Evolutionary conservation across 2,797 vertebrate genomes (phyloP).

Genomic region (Stomatorhinus walkeri): DNA sequence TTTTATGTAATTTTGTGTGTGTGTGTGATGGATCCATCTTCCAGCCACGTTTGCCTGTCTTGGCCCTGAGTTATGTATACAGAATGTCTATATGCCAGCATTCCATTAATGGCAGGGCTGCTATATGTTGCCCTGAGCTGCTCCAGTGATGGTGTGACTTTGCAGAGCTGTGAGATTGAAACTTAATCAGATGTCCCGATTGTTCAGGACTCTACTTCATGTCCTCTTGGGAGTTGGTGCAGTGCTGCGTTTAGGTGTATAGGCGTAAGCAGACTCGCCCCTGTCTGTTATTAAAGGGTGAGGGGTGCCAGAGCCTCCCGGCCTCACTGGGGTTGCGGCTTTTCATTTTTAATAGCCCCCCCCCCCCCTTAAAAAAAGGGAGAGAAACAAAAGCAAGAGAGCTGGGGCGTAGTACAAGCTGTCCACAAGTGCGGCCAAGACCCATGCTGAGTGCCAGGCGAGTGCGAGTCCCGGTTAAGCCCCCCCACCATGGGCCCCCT

Average conservation of each 20-base stretch:
- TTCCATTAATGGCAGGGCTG: background rate
- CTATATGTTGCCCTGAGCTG: background rate
- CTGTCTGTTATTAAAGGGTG: background rate
- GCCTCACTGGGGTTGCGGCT: background rate
- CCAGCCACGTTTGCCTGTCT: background rate
- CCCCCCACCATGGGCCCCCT: background rate
- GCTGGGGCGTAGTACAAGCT: conserved; percentile 13
- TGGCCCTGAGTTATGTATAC: background rate
- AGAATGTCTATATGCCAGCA: background rate
- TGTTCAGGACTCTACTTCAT: background rate
- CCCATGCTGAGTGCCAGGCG: background rate
- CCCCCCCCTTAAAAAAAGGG: background rate
- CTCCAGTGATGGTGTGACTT: background rate
- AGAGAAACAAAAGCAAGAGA: background rate
- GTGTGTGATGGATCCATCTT: background rate
- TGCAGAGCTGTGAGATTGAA: background rate
- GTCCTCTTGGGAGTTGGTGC: background rate
- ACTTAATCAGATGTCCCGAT: background rate
- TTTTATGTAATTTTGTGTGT: background rate
- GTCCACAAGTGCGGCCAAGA: conserved; percentile 14
- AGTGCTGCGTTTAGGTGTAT: background rate
- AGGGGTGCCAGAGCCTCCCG: background rate
- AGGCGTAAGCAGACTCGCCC: background rate
- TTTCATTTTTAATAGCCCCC: background rate
- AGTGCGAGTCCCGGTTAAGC: conserved; percentile 10